Percentiles rank a stretch among this genome's conserved stretches.
Evolutionary conservation across 1,140 invertebrate species (phyloP).

Genomic region (Drosophila kepulauana): DNA sequence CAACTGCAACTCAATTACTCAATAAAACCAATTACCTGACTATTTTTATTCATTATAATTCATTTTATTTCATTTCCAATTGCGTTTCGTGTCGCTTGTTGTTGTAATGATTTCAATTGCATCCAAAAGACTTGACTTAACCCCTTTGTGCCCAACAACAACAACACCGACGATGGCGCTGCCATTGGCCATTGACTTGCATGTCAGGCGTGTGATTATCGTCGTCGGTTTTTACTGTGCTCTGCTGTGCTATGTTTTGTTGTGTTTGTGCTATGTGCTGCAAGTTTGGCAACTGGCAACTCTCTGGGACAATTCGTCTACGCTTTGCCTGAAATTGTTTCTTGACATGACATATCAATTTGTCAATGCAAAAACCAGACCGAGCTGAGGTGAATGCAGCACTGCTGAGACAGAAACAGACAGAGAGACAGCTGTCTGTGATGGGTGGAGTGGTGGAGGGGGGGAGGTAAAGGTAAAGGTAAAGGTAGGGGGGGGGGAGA

Average conservation of each 20-base stretch:
- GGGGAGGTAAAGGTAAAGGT: no score
- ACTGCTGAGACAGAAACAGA: conserved; percentile 45
- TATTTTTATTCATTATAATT: conserved; percentile 84
- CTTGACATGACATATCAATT: conserved; percentile 85
- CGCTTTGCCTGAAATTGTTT: conserved; percentile 81
- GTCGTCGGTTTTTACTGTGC: conserved; percentile 40
- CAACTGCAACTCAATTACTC: conserved; percentile 81
- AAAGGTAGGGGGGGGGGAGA: background rate
- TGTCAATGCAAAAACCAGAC: conserved; percentile 72
- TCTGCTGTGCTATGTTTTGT: background rate
- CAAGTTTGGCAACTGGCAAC: background rate
- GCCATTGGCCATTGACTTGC: conserved; percentile 52
- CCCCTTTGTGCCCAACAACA: conserved; percentile 9
- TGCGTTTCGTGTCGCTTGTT: conserved; percentile 85
- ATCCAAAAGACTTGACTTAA: conserved; percentile 32
- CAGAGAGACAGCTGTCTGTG: background rate
- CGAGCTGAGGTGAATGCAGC: background rate
- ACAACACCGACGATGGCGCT: conserved; percentile 11
- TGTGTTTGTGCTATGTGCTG: conserved; percentile 11
- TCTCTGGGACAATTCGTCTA: conserved; percentile 66
- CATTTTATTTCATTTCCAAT: conserved; percentile 81
- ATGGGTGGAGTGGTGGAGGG: background rate
- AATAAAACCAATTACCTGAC: conserved; percentile 83
- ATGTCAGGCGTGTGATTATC: conserved; percentile 83
- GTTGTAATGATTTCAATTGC: conserved; percentile 82